phyloP scores from a whole-genome alignment of 1,140 invertebrate genomes.

The Harlomillsia oculata region DNA sequence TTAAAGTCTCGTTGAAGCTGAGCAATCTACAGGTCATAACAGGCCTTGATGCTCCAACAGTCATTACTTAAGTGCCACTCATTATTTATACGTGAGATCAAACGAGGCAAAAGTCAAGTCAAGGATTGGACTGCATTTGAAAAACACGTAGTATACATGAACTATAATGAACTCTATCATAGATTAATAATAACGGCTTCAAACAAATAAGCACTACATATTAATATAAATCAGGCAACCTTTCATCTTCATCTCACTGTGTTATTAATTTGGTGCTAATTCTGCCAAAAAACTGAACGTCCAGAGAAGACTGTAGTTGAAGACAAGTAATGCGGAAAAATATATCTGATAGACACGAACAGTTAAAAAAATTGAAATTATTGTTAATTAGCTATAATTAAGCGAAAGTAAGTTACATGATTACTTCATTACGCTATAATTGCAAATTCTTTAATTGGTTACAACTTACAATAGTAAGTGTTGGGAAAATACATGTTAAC shows the following conservation, averaged over 20 bases:
- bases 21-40: conserved; percentile 76
- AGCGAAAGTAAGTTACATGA: neutral
- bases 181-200: too few relatives aligned
- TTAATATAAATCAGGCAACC: too few relatives aligned
- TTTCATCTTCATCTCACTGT: too few relatives aligned
- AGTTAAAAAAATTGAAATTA: neutral
- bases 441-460: neutral
- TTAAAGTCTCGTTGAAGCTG: conserved; percentile 77
- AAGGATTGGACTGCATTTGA: too few relatives aligned
- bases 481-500: neutral
- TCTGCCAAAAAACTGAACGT: too few relatives aligned
- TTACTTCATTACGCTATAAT: neutral
- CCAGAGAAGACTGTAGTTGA: too few relatives aligned
- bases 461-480: neutral
- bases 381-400: neutral
- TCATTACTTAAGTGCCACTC: conserved; percentile 73
- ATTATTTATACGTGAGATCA: neutral
- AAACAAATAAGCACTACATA: too few relatives aligned
- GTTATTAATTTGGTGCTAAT: too few relatives aligned
- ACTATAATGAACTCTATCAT: too few relatives aligned
- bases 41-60: conserved; percentile 79
- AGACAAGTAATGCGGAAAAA: neutral
- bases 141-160: too few relatives aligned
- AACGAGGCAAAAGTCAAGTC: too few relatives aligned
- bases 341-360: neutral